These are phyloP conservation scores for Mycalesis mineus DNA, from an alignment of 2,888 invertebrate species.

Conservation along the genomic window DNA sequence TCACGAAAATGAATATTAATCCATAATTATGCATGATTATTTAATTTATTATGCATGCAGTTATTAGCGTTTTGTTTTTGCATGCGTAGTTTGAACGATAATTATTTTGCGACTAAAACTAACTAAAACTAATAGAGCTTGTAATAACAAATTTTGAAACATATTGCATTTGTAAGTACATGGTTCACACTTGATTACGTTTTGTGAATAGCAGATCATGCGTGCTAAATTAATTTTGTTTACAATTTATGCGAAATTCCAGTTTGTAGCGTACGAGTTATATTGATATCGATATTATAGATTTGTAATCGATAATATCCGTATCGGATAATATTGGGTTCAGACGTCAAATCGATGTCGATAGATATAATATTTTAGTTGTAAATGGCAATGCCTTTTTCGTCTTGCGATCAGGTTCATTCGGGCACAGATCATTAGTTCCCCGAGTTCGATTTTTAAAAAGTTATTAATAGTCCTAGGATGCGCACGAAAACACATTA, in stretches of 20 bases:
- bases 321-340: too few species aligned
- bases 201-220: neutral
- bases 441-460: too few species aligned
- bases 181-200: neutral
- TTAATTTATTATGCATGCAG: neutral
- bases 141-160: neutral
- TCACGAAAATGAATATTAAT: neutral
- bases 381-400: too few species aligned
- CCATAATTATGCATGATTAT: neutral
- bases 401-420: too few species aligned
- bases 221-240: neutral
- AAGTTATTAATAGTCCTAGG: too few species aligned
- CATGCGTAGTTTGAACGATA: neutral
- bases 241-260: too few species aligned
- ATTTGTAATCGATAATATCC: neutral
- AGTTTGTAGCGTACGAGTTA: neutral
- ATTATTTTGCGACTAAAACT: neutral
- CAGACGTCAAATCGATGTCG: too few species aligned
- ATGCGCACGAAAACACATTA: too few species aligned
- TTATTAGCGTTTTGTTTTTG: neutral
- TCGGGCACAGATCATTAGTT: too few species aligned
- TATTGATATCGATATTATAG: neutral
- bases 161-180: too few species aligned
- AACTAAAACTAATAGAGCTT: neutral
- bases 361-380: too few species aligned